Evolutionary conservation across 2,797 vertebrate species (phyloP).

Genomic region (Silurus aristotelis): DNA sequence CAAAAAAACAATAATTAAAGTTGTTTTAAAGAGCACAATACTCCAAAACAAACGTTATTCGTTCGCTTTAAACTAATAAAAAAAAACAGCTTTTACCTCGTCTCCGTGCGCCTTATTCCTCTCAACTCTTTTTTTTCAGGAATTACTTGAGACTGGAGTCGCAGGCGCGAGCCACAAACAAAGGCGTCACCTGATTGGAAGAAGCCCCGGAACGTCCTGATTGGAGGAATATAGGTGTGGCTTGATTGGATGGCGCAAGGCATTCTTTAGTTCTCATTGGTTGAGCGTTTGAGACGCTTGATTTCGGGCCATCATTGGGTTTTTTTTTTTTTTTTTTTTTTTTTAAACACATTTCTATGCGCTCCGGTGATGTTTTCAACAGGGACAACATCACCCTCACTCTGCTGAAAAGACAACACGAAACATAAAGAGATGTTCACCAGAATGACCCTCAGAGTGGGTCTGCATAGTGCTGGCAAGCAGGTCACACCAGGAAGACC

Average conservation of each 20-base stretch:
- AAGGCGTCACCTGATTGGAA: constrained; percentile 54
- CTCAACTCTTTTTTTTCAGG: constrained; percentile 42
- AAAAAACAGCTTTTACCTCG: constrained; percentile 52
- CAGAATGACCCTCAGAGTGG: background rate
- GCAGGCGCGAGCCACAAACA: constrained; percentile 36
- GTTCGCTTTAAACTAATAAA: background rate
- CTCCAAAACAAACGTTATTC: background rate
- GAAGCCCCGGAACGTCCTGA: background rate
- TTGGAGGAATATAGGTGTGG: background rate
- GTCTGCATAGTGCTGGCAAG: no score
- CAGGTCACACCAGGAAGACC: background rate
- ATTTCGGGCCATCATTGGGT: background rate
- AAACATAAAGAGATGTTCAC: background rate
- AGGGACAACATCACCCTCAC: background rate
- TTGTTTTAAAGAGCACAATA: background rate
- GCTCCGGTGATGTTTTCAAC: background rate
- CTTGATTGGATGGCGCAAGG: constrained; percentile 7
- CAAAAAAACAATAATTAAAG: background rate
- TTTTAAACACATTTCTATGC: background rate
- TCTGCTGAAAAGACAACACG: no score
- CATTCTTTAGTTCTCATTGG: background rate
- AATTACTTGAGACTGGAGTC: constrained; percentile 46
- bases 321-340: background rate
- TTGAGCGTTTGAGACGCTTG: background rate
- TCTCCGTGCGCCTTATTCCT: constrained; percentile 42